These are phyloP conservation scores for Anastrepha ludens DNA, from an alignment of 1,140 invertebrate species.

Conservation along the genomic window DNA sequence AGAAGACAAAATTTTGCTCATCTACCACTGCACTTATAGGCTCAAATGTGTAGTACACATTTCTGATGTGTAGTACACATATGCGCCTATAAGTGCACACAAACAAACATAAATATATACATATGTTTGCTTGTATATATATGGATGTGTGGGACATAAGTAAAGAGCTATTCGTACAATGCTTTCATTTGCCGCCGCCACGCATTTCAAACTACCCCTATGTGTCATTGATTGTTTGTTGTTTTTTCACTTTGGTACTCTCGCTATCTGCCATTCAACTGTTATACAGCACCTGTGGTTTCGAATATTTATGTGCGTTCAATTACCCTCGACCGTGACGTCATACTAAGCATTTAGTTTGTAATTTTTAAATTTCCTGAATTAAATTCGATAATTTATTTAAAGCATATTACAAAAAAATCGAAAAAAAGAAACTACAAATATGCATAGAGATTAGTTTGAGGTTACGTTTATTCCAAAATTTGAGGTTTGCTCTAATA, in stretches of 20 bases:
- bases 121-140: background rate
- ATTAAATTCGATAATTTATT: too few species aligned
- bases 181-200: background rate
- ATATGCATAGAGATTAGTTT: too few species aligned
- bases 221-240: background rate
- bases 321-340: background rate
- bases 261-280: background rate
- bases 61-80: background rate
- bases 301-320: background rate
- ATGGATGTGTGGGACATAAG: background rate
- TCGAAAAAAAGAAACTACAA: too few species aligned
- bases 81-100: too few species aligned
- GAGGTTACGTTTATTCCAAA: too few species aligned
- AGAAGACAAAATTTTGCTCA: background rate
- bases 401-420: too few species aligned
- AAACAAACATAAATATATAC: background rate
- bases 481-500: background rate
- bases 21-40: background rate
- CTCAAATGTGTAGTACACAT: too few species aligned
- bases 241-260: background rate
- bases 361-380: background rate
- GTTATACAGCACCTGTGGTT: background rate
- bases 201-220: constrained; percentile 33
- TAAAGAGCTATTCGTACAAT: background rate
- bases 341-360: background rate